Percentiles rank a stretch among this genome's conserved stretches.
phyloP scores from a whole-genome alignment of 2,113 vertebrate genomes.

The Carassius auratus region DNA sequence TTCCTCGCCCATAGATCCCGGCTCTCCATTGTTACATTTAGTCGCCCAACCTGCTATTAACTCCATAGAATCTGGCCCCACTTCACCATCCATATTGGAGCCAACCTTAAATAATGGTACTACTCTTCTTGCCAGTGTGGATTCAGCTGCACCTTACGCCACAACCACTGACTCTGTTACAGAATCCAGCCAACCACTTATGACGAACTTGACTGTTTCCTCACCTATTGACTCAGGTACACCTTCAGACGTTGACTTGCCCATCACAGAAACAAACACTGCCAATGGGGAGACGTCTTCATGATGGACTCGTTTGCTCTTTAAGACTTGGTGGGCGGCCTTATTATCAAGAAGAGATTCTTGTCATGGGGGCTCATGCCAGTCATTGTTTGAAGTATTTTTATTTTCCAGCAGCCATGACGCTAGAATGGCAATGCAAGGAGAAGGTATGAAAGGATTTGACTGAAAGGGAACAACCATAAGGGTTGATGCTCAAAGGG shows the following conservation, averaged over 20 bases:
- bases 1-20: slow-evolving; percentile 56
- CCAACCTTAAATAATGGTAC: slow-evolving; percentile 16
- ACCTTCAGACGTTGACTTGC: slow-evolving; percentile 65
- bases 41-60: slow-evolving; percentile 23
- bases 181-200: slow-evolving; percentile 56
- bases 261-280: slow-evolving; percentile 80
- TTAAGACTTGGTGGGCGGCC: neutral
- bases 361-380: neutral
- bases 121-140: slow-evolving; percentile 21
- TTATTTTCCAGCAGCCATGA: slow-evolving; percentile 8
- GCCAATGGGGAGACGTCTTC: slow-evolving; percentile 80
- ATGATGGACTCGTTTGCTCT: slow-evolving; percentile 61
- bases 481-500: neutral
- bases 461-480: slow-evolving; percentile 30
- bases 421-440: neutral
- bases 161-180: slow-evolving; percentile 43
- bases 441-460: slow-evolving; percentile 5
- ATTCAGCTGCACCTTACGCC: slow-evolving; percentile 50
- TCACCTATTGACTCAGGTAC: slow-evolving; percentile 74
- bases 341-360: neutral
- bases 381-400: slow-evolving; percentile 2
- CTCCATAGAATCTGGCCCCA: slow-evolving; percentile 22
- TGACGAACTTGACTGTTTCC: slow-evolving; percentile 69
- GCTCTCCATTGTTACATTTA: neutral
- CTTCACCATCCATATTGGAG: neutral